Base-by-base conservation (phyloP, 2,797 vertebrate species). In the Helicolenus hilgendorfi region DNA sequence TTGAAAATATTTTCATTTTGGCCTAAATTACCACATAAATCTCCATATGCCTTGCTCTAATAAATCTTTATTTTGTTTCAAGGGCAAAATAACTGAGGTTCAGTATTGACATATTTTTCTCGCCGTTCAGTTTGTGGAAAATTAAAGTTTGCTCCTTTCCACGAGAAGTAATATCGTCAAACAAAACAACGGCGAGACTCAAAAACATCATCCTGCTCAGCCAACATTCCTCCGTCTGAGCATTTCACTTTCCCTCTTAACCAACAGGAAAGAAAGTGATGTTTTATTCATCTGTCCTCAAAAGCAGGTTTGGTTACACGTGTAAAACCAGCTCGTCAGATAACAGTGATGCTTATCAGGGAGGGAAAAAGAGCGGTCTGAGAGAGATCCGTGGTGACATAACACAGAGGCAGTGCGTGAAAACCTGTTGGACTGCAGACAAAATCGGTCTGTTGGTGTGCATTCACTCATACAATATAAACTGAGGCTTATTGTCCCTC, bases 391-490 rank as follows among this genome's bases (percentile, higher is more conserved):
- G n/a, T 35, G 74, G 81, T 87, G 91, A 94, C 88, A 62, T 86
- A 83, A 92, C 85, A 74, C 55, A 29, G 87, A 79, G 73, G 73
- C 81, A 26, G 85, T 45, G 92, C 63, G 49, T 92, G 87, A 87
- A 45, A 94, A 93, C 75, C 87, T 77, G 82, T 69, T 81, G 2
- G 38, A 58, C 73, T 58, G 81, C 64, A 72, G 86, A 94, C 86
- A 92, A 55, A 84, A 88, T 76, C 49, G 20, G 87, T 72, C 90
- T 89, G 86, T 92, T 31, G 81, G 71, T 93, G 95, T 90, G 74
- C 92, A 86, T 77, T 88, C 90, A 89, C 81, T 93, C 91, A 92
- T 64, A 90, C 88, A 71, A 85, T 20, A 86, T 35, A 22, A 91
- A 91, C 84, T 81, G 81, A 85, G 86, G 88, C 91, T 86, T 71